Percentiles rank a stretch among this genome's conserved stretches.
phyloP scores from a whole-genome alignment of 2,797 vertebrate species.

The Acanthornis magna region DNA sequence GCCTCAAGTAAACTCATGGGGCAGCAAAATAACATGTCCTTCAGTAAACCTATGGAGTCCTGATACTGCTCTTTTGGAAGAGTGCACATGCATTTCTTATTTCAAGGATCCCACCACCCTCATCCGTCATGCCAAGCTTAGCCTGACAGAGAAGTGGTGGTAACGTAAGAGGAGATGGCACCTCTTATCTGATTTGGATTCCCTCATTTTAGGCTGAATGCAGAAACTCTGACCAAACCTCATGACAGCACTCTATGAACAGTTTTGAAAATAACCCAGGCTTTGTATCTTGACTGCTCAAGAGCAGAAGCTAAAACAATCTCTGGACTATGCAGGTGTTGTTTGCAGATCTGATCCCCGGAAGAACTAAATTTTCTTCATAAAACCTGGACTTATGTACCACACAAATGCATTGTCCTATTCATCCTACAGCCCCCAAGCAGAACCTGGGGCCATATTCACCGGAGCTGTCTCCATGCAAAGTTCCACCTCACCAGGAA shows the following conservation, averaged over 20 bases:
- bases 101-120: neutral
- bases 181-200: neutral
- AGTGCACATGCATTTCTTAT: neutral
- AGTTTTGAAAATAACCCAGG: neutral
- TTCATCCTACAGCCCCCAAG: neutral
- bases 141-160: neutral
- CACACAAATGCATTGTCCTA: neutral
- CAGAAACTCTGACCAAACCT: neutral
- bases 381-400: neutral
- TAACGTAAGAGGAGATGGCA: neutral
- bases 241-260: neutral
- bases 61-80: neutral
- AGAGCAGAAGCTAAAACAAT: neutral
- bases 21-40: neutral
- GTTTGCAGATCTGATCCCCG: neutral
- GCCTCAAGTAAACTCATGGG: neutral
- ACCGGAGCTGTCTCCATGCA: neutral
- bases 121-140: neutral
- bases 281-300: neutral
- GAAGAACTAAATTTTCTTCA: neutral
- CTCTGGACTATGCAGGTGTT: neutral
- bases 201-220: neutral
- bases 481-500: neutral
- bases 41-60: rapidly evolving
- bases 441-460: neutral